These are phyloP conservation scores for Halcyon badia DNA, from an alignment of 2,797 vertebrate species.

Conservation along the genomic window DNA sequence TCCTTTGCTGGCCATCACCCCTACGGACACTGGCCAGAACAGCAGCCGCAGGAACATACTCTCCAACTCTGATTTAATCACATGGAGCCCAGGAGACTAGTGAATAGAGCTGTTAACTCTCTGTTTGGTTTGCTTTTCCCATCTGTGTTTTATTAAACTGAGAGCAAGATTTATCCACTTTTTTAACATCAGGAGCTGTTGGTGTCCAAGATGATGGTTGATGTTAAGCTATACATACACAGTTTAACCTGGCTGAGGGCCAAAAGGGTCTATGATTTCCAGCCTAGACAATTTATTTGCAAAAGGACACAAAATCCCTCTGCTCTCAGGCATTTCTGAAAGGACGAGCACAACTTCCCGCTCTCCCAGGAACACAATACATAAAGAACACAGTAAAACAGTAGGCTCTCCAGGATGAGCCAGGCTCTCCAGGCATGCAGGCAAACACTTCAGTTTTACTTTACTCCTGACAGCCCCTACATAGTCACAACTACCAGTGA, in stretches of 20 bases:
- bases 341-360: background rate
- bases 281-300: slow-evolving; percentile 47
- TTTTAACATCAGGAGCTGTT: slow-evolving; percentile 40
- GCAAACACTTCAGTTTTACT: slow-evolving; percentile 39
- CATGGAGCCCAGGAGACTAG: slow-evolving; percentile 65
- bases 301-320: slow-evolving; percentile 49
- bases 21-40: slow-evolving; percentile 72
- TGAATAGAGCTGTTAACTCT: slow-evolving; percentile 71
- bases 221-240: slow-evolving; percentile 56
- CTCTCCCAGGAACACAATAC: slow-evolving; percentile 28
- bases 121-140: slow-evolving; percentile 65
- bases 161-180: slow-evolving; percentile 61
- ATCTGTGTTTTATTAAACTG: slow-evolving; percentile 71
- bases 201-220: slow-evolving; percentile 54
- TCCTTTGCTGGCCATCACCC: slow-evolving; percentile 68
- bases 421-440: slow-evolving; percentile 26
- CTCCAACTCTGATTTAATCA: slow-evolving; percentile 65
- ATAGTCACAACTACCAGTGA: slow-evolving; percentile 9
- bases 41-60: slow-evolving; percentile 65
- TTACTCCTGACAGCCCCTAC: background rate
- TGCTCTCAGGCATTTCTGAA: slow-evolving; percentile 23
- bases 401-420: background rate
- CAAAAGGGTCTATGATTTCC: slow-evolving; percentile 35
- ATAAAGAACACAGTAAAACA: background rate
- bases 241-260: slow-evolving; percentile 60